phyloP scores from a whole-genome alignment of 2,797 vertebrate genomes.

The Acanthornis magna region DNA sequence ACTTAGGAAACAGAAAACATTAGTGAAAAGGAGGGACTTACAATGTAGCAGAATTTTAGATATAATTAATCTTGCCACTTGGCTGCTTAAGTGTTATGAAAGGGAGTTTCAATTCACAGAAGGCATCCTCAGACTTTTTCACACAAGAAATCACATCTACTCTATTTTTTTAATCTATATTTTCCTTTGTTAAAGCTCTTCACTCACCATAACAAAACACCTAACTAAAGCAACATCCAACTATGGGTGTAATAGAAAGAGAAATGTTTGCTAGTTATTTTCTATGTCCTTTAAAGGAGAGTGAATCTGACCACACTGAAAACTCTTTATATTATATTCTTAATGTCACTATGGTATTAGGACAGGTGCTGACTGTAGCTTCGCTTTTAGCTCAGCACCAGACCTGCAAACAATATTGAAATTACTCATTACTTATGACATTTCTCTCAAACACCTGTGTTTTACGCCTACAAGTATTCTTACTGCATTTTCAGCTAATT shows the following conservation, averaged over 20 bases:
- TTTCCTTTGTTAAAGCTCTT: background rate
- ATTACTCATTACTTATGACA: background rate
- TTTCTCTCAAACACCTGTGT: background rate
- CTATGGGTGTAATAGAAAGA: background rate
- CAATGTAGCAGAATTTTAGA: background rate
- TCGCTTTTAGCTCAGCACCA: background rate
- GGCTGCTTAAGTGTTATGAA: background rate
- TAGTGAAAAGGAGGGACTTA: background rate
- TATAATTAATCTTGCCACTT: background rate
- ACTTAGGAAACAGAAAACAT: background rate
- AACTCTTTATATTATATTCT: background rate
- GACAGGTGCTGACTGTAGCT: background rate
- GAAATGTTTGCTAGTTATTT: background rate
- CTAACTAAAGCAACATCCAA: background rate
- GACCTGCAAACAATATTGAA: background rate
- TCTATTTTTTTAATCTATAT: background rate
- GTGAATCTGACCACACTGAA: background rate
- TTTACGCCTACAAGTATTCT: background rate
- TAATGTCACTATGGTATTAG: background rate
- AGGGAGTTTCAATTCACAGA: background rate
- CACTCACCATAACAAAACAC: background rate
- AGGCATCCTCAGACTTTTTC: background rate
- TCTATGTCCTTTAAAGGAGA: background rate
- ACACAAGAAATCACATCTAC: background rate
- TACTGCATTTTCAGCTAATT: background rate